A percentile compares a stretch with the other conserved stretches of the same genome.
Conservation (phyloP, 2,888 invertebrate species). For the Osedax frankpressi region DNA sequence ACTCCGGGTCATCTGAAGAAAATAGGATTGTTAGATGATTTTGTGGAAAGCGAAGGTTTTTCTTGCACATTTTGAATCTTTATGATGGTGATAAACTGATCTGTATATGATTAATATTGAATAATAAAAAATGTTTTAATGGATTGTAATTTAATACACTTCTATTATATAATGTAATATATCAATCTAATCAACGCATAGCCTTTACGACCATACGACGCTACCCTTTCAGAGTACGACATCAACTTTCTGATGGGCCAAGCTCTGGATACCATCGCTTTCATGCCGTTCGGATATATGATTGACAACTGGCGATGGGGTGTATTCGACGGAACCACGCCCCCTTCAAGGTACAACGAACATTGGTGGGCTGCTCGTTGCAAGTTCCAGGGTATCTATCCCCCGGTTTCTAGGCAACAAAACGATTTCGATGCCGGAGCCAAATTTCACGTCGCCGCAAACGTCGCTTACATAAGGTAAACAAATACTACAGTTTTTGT, state of each 20-base stretch:
- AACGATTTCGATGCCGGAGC: conserved; percentile 39
- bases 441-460: conserved; percentile 36
- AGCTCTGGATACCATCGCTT: conserved; percentile 47
- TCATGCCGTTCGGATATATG: conserved; percentile 47
- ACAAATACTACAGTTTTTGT: too few species aligned
- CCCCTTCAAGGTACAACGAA: conserved; percentile 37
- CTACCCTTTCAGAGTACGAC: conserved; percentile 32
- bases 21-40: conserved; percentile 23
- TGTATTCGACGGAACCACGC: conserved; percentile 40
- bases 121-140: too few species aligned
- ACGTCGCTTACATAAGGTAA: conserved; percentile 39
- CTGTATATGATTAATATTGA: too few species aligned
- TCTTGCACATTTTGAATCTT: too few species aligned
- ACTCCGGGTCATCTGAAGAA: conserved; percentile 27
- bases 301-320: conserved; percentile 49
- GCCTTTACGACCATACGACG: too few species aligned
- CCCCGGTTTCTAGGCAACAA: conserved; percentile 33
- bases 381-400: conserved; percentile 35
- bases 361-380: conserved; percentile 48
- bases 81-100: too few species aligned
- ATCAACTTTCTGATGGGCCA: conserved; percentile 48
- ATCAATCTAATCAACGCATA: too few species aligned
- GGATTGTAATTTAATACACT: too few species aligned
- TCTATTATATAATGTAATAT: too few species aligned
- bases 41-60: conserved; percentile 21